Evolutionary conservation across 2,113 vertebrate species (phyloP).

Genomic region (Hystrix cristata): DNA sequence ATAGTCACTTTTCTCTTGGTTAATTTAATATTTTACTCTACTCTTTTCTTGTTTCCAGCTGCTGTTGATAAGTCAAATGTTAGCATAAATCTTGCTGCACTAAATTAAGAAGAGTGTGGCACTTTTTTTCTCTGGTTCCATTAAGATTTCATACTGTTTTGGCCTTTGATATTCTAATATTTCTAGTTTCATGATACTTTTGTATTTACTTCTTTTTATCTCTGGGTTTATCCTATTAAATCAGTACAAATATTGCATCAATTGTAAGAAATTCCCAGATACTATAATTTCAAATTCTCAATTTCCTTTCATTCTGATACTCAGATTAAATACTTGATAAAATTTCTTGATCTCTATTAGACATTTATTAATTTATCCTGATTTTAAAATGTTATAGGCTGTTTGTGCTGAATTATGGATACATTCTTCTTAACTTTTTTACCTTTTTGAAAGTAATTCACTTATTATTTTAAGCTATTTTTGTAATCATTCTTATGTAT

Average conservation of each 20-base stretch:
- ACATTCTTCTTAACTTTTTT: not conserved
- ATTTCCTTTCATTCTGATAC: not conserved
- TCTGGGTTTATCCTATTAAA: not conserved
- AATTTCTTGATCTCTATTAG: not conserved
- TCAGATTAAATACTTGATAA: not conserved
- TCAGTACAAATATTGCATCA: not conserved
- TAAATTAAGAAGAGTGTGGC: not conserved
- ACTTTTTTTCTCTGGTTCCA: not conserved
- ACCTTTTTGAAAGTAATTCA: not conserved
- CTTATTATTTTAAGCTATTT: not conserved
- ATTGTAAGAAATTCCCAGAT: not conserved
- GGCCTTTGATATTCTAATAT: not conserved
- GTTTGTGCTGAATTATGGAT: not conserved
- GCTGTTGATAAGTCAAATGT: not conserved
- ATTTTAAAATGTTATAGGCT: not conserved
- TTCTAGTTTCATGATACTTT: not conserved
- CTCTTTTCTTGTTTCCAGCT: not conserved
- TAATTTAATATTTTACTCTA: not conserved
- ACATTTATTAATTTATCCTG: not conserved
- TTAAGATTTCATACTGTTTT: not conserved
- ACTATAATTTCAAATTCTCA: not conserved
- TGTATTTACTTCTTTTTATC: not conserved
- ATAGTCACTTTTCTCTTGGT: not conserved
- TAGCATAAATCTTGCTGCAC: not conserved
- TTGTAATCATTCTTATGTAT: not conserved